Evolutionary conservation across 1,140 invertebrate genomes (phyloP).

Genomic region (Pectinophora gossypiella): DNA sequence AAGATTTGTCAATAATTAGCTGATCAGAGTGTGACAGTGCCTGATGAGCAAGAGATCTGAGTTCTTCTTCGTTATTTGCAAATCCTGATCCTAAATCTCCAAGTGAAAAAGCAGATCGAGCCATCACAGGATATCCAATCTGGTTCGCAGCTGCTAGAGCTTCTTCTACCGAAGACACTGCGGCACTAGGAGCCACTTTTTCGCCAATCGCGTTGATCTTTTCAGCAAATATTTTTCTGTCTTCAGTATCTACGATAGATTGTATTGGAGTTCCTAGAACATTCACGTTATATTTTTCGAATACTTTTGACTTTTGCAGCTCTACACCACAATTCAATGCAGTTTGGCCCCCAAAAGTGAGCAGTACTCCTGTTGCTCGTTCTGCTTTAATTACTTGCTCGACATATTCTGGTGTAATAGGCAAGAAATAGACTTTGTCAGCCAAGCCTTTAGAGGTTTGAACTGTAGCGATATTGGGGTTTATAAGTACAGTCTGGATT

Average conservation of each 20-base stretch:
- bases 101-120: conserved; percentile 96
- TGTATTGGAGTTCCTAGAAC: conserved; percentile 96
- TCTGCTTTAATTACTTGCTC: conserved; percentile 98
- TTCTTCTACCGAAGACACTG: conserved; percentile 90
- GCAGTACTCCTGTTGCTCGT: conserved; percentile 94
- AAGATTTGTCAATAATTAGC: conserved; percentile 97
- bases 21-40: conserved; percentile 96
- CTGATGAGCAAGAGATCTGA: conserved; percentile 86
- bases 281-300: conserved; percentile 90
- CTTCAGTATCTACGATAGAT: conserved; percentile 98
- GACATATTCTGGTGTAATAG: conserved; percentile 96
- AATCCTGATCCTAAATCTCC: conserved; percentile 99
- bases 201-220: conserved; percentile 93
- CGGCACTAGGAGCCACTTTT: conserved; percentile 95
- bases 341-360: conserved; percentile 99
- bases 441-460: conserved; percentile 99
- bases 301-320: conserved; percentile 87
- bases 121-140: conserved; percentile 96
- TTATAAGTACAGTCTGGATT: conserved; percentile 96
- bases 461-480: conserved; percentile 99
- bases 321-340: conserved; percentile 98
- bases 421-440: conserved; percentile 98
- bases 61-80: conserved; percentile 91
- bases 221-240: conserved; percentile 96
- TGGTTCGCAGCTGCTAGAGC: conserved; percentile 91